Percentiles rank a stretch among this genome's conserved stretches.
These are phyloP conservation scores for Pygoscelis adeliae DNA, from an alignment of 2,113 vertebrate genomes.

Conservation along the genomic window DNA sequence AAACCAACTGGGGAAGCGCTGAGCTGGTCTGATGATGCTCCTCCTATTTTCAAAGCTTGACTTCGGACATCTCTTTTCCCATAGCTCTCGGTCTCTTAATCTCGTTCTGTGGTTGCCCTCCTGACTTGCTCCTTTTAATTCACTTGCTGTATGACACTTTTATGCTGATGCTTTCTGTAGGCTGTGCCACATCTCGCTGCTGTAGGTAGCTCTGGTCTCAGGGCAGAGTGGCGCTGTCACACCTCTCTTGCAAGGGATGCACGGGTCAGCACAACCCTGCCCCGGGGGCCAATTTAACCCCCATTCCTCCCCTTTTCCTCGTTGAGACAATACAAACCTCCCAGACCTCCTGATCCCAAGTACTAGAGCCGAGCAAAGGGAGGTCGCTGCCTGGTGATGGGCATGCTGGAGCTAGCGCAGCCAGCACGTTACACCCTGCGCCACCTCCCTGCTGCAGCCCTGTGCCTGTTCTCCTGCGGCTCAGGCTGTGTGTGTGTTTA, in stretches of 20 bases:
- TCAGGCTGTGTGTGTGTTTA: background rate
- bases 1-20: background rate
- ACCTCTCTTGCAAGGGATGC: background rate
- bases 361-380: background rate
- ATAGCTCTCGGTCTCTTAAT: background rate
- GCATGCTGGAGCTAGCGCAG: background rate
- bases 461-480: background rate
- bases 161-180: background rate
- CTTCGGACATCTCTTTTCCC: background rate
- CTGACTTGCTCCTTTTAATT: background rate
- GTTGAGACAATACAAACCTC: background rate
- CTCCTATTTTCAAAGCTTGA: background rate
- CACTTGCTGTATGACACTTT: background rate
- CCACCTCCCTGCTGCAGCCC: background rate
- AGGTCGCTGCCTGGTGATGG: background rate
- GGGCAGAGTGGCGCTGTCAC: background rate
- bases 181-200: background rate
- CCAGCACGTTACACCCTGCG: background rate
- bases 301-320: background rate
- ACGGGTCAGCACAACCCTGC: accelerated
- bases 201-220: background rate
- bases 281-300: background rate
- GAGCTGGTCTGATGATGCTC: background rate
- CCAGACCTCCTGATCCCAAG: background rate
- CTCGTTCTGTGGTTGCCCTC: background rate